phyloP scores from a whole-genome alignment of 1,140 invertebrate genomes.

The Meloidogyne hapla region DNA sequence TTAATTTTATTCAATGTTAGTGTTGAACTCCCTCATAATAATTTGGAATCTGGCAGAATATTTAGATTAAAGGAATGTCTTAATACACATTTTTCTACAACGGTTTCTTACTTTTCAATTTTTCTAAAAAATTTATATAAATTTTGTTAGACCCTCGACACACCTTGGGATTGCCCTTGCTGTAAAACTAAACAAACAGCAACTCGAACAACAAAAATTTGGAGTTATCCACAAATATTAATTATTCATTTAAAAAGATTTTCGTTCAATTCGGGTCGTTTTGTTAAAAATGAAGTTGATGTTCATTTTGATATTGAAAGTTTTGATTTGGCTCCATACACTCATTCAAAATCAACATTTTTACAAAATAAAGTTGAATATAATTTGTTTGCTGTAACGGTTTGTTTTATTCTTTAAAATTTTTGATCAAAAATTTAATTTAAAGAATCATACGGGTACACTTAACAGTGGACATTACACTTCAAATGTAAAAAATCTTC shows the following conservation, averaged over 20 bases:
- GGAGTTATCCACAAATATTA: constrained; percentile 33
- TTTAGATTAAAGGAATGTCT: constrained; percentile 29
- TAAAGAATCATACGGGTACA: constrained; percentile 32
- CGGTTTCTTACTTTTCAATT: not conserved
- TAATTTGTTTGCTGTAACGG: constrained; percentile 42
- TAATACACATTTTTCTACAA: constrained; percentile 19
- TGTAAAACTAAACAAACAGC: constrained; percentile 32
- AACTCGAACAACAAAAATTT: constrained; percentile 38
- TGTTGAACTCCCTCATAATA: constrained; percentile 27
- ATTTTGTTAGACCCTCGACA: constrained; percentile 28
- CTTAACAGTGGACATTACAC: constrained; percentile 41
- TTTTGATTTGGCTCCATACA: constrained; percentile 34
- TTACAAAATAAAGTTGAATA: constrained; percentile 27
- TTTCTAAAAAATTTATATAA: not conserved
- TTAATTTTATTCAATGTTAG: not conserved
- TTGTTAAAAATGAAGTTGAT: constrained; percentile 49
- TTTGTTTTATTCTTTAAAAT: constrained; percentile 7
- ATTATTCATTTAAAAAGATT: constrained; percentile 51
- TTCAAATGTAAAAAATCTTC: constrained; percentile 29
- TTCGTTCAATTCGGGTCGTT: constrained; percentile 31
- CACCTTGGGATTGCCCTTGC: constrained; percentile 34
- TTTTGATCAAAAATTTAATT: not conserved
- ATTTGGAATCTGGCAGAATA: not conserved
- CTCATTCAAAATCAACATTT: constrained; percentile 33
- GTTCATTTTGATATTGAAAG: constrained; percentile 33